phyloP scores from a whole-genome alignment of 2,113 vertebrate species.

The Dicentrarchus labrax region DNA sequence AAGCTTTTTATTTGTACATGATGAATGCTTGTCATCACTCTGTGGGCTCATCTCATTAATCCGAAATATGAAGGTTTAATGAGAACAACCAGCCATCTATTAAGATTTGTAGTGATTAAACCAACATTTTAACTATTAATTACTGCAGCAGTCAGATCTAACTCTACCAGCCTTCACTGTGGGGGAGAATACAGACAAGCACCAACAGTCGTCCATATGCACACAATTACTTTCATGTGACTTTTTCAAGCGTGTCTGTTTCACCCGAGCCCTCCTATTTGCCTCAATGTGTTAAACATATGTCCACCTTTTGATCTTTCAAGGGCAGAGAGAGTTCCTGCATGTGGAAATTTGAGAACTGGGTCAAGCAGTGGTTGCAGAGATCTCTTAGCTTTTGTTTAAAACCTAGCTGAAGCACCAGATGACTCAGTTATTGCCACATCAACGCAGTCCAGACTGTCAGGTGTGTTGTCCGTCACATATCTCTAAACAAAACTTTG shows the following conservation, averaged over 20 bases:
- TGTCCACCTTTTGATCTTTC: constrained; percentile 59
- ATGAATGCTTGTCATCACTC: not conserved
- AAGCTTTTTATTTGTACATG: not conserved
- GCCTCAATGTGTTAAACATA: constrained; percentile 73
- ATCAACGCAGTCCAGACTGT: not conserved
- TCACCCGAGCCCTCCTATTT: constrained; percentile 33
- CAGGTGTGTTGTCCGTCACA: constrained; percentile 20
- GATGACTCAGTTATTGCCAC: constrained; percentile 33
- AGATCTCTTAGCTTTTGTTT: constrained; percentile 34
- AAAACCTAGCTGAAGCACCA: not conserved
- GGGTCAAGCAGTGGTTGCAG: constrained; percentile 52
- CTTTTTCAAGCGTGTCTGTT: constrained; percentile 34
- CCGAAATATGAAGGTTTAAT: not conserved
- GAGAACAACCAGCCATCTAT: not conserved
- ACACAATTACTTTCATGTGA: constrained; percentile 53
- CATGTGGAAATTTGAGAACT: constrained; percentile 57
- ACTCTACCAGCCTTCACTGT: not conserved
- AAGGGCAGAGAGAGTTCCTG: constrained; percentile 52
- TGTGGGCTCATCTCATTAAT: not conserved
- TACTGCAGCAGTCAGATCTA: constrained; percentile 2
- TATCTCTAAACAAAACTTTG: not conserved
- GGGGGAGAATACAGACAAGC: not conserved
- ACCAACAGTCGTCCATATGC: constrained; percentile 43
- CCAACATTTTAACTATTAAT: constrained; percentile 23
- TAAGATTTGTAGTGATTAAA: constrained; percentile 6